phyloP scores from a whole-genome alignment of 1,140 invertebrate genomes.

The Camponotus pennsylvanicus region DNA sequence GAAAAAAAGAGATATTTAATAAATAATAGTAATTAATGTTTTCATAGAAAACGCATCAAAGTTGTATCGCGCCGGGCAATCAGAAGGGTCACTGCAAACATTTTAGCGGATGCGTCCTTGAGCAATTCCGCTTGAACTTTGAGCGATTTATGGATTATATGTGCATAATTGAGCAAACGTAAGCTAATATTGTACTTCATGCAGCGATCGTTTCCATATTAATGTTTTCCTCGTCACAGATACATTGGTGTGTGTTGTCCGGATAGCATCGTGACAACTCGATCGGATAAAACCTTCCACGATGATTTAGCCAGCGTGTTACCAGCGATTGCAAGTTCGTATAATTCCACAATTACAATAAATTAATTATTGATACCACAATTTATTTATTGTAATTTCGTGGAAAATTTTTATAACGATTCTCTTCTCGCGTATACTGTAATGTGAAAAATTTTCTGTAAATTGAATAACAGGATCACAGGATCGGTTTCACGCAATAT shows the following conservation, averaged over 20 bases:
- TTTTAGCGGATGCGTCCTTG: conserved; percentile 88
- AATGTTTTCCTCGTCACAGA: conserved; percentile 75
- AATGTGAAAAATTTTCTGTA: not conserved
- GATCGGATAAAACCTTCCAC: conserved; percentile 6
- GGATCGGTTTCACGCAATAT: not conserved
- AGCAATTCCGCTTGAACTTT: conserved; percentile 87
- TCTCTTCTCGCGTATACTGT: not conserved
- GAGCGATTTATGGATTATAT: conserved; percentile 88
- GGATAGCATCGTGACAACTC: conserved; percentile 74
- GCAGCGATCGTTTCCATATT: not conserved
- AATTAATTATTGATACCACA: not conserved
- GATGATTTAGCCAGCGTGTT: conserved; percentile 60
- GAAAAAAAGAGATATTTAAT: not conserved
- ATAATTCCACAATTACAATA: not conserved
- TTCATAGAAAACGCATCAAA: conserved; percentile 37
- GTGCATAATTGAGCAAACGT: conserved; percentile 89
- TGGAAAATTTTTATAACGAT: not conserved
- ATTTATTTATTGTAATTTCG: not conserved
- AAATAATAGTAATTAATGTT: conserved; percentile 16
- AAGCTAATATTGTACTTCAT: conserved; percentile 73
- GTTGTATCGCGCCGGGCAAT: conserved; percentile 88
- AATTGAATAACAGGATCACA: not conserved
- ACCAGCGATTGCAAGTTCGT: conserved; percentile 65
- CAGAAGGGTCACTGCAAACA: conserved; percentile 89
- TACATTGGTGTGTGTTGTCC: conserved; percentile 89